Percentiles rank a stretch among this genome's conserved stretches.
Conservation (phyloP, 2,797 vertebrate species). For the Toxotes lorentzi region DNA sequence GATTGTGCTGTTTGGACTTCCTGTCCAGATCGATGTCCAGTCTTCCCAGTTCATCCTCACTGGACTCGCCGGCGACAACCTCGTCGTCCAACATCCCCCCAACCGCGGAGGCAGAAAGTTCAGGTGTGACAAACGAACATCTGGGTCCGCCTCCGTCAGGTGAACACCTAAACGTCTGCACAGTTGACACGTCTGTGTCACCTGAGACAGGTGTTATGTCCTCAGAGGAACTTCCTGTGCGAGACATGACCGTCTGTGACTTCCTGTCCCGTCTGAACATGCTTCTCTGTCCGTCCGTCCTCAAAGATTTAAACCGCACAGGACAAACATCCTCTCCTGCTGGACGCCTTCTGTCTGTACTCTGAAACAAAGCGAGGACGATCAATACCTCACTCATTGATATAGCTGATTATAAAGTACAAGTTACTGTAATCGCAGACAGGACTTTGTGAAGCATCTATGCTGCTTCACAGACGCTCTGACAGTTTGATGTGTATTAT, state of each 20-base stretch:
- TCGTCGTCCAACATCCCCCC: conserved; percentile 38
- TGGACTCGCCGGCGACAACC: conserved; percentile 73
- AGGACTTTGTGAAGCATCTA: too few relatives aligned
- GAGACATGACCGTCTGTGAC: too few relatives aligned
- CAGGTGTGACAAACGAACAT: neutral
- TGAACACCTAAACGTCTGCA: too few relatives aligned
- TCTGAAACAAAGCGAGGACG: neutral
- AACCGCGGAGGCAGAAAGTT: conserved; percentile 45
- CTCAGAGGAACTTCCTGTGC: neutral
- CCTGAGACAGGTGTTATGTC: conserved; percentile 22
- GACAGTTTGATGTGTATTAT: too few relatives aligned
- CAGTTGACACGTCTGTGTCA: neutral
- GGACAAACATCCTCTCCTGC: conserved; percentile 36
- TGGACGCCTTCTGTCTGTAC: neutral
- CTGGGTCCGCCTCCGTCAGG: neutral
- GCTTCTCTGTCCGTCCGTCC: neutral
- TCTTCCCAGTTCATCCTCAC: conserved; percentile 84
- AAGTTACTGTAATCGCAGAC: too few relatives aligned
- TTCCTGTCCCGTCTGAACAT: neutral
- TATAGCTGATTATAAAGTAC: neutral
- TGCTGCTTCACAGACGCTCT: too few relatives aligned
- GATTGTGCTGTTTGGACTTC: conserved; percentile 92
- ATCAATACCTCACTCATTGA: neutral
- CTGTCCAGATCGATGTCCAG: conserved; percentile 92
- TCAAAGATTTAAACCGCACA: conserved; percentile 26